Evolutionary conservation across 2,113 vertebrate genomes (phyloP), one percentile per base, ranked within the genome.

Genomic region (Australoheros scitulus): DNA sequence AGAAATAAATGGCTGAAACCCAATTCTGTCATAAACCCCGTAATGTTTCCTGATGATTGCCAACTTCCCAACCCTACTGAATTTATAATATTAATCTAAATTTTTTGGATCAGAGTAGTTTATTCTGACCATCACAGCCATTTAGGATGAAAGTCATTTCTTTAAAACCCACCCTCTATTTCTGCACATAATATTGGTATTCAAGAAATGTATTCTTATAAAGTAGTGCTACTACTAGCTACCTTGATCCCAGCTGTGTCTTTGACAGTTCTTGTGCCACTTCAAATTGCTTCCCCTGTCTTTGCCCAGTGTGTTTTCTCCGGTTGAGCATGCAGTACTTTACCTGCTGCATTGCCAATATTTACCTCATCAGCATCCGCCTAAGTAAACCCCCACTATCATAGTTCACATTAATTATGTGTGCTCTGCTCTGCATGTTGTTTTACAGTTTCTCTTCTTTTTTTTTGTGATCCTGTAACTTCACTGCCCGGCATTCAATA

Each of bases 1-100:
- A 68, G 36, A 58, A 84, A 85, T 59, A 86, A 80, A 86, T 78
- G 36, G 63, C 76, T 7, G 20, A 47, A 87, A 83, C 74, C 83
- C 77, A 83, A 18, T 89, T 87, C 52, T 89, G 76, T 84, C 79
- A 84, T 74, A 60, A 34, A 84, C 61, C 38, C 38, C 52, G 34
- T 10, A 63, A 60, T 80, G 20, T 26, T 70, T 80, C 83, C 26
- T 65, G 34, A 88, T 6, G 5, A 75, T 9, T 83, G 17, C 36
- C 47, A 77, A 36, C n/a, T 81, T 81, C 65, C 65, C 65, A 72
- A 52, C 29, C 65, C 65, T 72, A 26, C 43, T 72, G 68, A 34
- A 20, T n/a, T 68, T 18, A 17, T n/a, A 79, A 20, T 15, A 56
- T 86, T 56, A 34, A 47, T 17, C 7, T 52, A 77, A 11, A 72